A percentile compares a stretch with the other conserved stretches of the same genome.
Conservation (phyloP, 1,140 invertebrate species). For the Drosophila subobscura region DNA sequence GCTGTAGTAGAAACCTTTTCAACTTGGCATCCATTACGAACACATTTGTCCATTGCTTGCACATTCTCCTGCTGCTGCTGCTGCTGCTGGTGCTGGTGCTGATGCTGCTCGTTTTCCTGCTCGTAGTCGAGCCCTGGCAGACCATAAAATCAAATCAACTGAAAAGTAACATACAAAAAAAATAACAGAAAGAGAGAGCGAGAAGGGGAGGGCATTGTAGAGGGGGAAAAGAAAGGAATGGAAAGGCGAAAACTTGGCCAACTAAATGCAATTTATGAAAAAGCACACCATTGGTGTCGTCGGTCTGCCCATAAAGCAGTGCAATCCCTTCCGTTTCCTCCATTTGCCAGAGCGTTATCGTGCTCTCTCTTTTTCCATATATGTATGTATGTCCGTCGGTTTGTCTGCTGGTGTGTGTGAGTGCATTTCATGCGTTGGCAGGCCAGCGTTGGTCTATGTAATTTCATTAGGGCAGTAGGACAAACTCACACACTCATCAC, state of each 20-base stretch:
- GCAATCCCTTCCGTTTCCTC: slow-evolving; percentile 7
- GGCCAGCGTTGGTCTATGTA: slow-evolving; percentile 53
- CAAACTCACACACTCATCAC: slow-evolving; percentile 55
- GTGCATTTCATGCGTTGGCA: slow-evolving; percentile 63
- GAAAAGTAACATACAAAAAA: slow-evolving; percentile 30
- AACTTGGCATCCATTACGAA: slow-evolving; percentile 50
- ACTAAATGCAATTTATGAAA: slow-evolving; percentile 75
- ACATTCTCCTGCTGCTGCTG: not conserved
- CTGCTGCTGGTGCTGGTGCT: slow-evolving; percentile 18
- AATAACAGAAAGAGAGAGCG: too few relatives aligned
- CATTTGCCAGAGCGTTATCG: slow-evolving; percentile 1
- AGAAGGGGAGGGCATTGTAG: not conserved
- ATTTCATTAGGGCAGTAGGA: slow-evolving; percentile 81
- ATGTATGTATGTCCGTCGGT: slow-evolving; percentile 6
- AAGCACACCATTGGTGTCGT: slow-evolving; percentile 49
- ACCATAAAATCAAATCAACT: slow-evolving; percentile 54
- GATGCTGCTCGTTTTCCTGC: not conserved
- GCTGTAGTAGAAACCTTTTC: slow-evolving; percentile 47
- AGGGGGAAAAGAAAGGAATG: not conserved
- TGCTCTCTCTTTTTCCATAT: not conserved
- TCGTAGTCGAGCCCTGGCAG: slow-evolving; percentile 35
- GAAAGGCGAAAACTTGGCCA: slow-evolving; percentile 54
- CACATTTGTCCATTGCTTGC: slow-evolving; percentile 37
- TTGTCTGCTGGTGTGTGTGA: slow-evolving; percentile 32
- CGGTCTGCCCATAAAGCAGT: not conserved